phyloP scores from a whole-genome alignment of 1,140 invertebrate genomes.

The Drosophila eugracilis region DNA sequence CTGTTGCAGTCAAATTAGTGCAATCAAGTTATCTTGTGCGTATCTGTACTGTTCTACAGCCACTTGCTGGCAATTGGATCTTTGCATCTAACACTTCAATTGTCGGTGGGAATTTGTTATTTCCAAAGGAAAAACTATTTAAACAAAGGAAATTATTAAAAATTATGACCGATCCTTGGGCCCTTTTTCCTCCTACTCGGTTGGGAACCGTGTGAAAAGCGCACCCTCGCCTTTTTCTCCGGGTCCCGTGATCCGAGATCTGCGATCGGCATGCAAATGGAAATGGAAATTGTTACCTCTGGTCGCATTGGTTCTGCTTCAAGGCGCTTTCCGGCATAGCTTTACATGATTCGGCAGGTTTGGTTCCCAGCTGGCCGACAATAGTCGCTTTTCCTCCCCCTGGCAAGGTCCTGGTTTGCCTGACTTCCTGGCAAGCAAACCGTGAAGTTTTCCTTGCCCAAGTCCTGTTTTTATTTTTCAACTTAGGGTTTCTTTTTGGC shows the following conservation, averaged over 20 bases:
- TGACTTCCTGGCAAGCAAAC: slow-evolving; percentile 47
- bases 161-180: slow-evolving; percentile 71
- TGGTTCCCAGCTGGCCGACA: slow-evolving; percentile 36
- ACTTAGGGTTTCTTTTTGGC: background rate
- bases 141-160: slow-evolving; percentile 84
- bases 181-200: slow-evolving; percentile 15
- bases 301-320: slow-evolving; percentile 63
- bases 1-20: slow-evolving; percentile 76
- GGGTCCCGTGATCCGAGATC: slow-evolving; percentile 15
- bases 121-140: slow-evolving; percentile 78
- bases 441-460: slow-evolving; percentile 51
- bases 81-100: slow-evolving; percentile 83
- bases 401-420: slow-evolving; percentile 31
- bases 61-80: slow-evolving; percentile 78
- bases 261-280: slow-evolving; percentile 34
- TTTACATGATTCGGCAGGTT: slow-evolving; percentile 60
- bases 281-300: slow-evolving; percentile 48
- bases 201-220: slow-evolving; percentile 70
- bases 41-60: slow-evolving; percentile 57
- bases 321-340: slow-evolving; percentile 65
- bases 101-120: slow-evolving; percentile 76
- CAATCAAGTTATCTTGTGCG: slow-evolving; percentile 81
- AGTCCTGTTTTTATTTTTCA: background rate
- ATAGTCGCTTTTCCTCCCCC: slow-evolving; percentile 23
- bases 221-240: slow-evolving; percentile 55